These are phyloP conservation scores for Platalea minor DNA, from an alignment of 2,797 vertebrate genomes.

Conservation along the genomic window DNA sequence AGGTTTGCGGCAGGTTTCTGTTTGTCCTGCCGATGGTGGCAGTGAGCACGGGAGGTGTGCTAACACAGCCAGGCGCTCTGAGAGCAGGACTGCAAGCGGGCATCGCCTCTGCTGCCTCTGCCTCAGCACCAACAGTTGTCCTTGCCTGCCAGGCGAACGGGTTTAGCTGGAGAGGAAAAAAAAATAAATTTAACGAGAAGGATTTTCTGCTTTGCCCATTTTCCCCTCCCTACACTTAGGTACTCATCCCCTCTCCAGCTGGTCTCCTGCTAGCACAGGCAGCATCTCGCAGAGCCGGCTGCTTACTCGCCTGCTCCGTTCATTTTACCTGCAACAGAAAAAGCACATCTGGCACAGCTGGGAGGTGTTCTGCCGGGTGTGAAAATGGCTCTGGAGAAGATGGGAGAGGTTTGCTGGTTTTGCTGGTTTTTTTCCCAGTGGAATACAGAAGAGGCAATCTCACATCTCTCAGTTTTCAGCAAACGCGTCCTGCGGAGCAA, in stretches of 20 bases:
- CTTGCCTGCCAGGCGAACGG: background rate
- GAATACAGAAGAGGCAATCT: background rate
- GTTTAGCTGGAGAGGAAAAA: background rate
- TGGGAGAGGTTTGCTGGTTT: background rate
- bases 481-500: fast-evolving
- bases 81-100: background rate
- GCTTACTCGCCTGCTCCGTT: background rate
- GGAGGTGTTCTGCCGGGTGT: background rate
- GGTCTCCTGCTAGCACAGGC: background rate
- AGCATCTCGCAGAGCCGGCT: background rate
- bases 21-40: background rate
- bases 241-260: background rate
- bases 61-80: background rate
- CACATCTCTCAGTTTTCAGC: background rate
- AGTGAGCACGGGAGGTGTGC: background rate
- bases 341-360: background rate
- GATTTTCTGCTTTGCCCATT: background rate
- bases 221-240: background rate
- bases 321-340: background rate
- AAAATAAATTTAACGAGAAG: background rate
- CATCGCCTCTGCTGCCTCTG: background rate
- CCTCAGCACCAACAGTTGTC: background rate
- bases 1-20: background rate
- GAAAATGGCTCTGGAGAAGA: background rate
- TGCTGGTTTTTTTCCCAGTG: background rate